These are phyloP conservation scores for Mechanitis mazaeus DNA, from an alignment of 2,888 invertebrate genomes.

Conservation along the genomic window DNA sequence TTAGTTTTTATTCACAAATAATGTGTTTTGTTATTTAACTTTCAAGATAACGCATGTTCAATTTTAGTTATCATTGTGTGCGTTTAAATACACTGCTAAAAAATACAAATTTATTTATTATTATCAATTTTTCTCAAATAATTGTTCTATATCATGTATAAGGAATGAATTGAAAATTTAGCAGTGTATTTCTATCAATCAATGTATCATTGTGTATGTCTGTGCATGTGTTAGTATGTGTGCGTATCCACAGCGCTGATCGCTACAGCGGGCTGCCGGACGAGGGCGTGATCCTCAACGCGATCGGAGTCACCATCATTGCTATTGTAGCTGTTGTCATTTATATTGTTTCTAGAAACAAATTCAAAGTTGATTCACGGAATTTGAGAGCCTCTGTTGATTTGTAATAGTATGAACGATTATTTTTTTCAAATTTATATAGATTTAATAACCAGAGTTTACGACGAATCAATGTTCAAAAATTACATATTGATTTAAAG, in stretches of 20 bases:
- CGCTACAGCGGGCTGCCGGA: conserved; percentile 77
- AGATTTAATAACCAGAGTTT: neutral
- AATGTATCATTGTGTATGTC: conserved; percentile 23
- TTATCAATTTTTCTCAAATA: too few relatives aligned
- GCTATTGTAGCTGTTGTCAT: conserved; percentile 80
- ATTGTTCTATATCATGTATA: too few relatives aligned
- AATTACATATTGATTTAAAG: neutral
- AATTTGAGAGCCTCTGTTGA: conserved; percentile 77
- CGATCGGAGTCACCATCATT: conserved; percentile 80
- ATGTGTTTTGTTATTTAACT: neutral
- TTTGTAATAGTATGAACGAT: conserved; percentile 52
- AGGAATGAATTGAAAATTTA: neutral
- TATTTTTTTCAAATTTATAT: neutral
- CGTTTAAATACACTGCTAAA: neutral
- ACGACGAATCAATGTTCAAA: too few relatives aligned
- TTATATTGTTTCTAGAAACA: conserved; percentile 79
- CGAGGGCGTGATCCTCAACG: conserved; percentile 82
- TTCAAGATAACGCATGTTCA: neutral
- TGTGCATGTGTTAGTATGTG: conserved; percentile 43
- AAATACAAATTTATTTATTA: neutral
- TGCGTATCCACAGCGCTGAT: conserved; percentile 65
- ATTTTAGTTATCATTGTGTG: neutral
- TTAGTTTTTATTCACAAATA: conserved; percentile 10
- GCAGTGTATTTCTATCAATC: neutral
- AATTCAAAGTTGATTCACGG: conserved; percentile 68